Base-by-base conservation (phyloP, 2,113 vertebrate species). In the Rhinoderma darwinii region DNA sequence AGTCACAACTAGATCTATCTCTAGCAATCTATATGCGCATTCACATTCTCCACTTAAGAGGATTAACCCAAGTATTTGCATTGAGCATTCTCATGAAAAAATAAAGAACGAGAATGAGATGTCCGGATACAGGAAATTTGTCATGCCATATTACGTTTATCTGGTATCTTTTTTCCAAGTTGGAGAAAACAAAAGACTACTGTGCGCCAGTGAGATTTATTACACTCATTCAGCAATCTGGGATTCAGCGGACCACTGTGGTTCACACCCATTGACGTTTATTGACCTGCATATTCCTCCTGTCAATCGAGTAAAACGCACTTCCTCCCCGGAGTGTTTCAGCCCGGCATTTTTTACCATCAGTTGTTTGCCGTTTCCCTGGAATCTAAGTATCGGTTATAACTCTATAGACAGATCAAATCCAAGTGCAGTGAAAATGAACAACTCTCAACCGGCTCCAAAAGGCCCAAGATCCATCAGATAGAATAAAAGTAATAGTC, bases 51-150 rank as follows among this genome's bases (percentile, higher is more conserved):
- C 11, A 27, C 20, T 18, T 73, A 73, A 43, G 14, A 59, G 54
- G 15, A n/a, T n/a, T 61, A 41, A n/a, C 30, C 15, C 4, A 63
- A 43, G 14, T 9, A 35, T 87, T 72, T 7, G 25, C 37, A 22
- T 3, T 18, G 35, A 14, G 35, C 56, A 10, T 73, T 59, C 66
- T 43, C n/a, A 61, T 56, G 66, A 61, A 74, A 74, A 82, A 82
- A 87, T 86, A 90, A 89, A 66, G 6, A 35, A 41, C n/a, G n/a
- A 89, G 85, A 89, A 87, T 86, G 81, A 86, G 90, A 90, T 89
- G 91, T 91, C 91, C 92, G 91, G 89, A 91, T 90, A 81, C 90
- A 92, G 91, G 91, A 93, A 92, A 89, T 87, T 75, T 87, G 86
- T 87, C 86, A 87, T 88, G 51, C 41, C 73, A 83, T 84, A 66